Evolutionary conservation across 2,888 invertebrate species (phyloP).

Genomic region (Ichneumoninae sp.): DNA sequence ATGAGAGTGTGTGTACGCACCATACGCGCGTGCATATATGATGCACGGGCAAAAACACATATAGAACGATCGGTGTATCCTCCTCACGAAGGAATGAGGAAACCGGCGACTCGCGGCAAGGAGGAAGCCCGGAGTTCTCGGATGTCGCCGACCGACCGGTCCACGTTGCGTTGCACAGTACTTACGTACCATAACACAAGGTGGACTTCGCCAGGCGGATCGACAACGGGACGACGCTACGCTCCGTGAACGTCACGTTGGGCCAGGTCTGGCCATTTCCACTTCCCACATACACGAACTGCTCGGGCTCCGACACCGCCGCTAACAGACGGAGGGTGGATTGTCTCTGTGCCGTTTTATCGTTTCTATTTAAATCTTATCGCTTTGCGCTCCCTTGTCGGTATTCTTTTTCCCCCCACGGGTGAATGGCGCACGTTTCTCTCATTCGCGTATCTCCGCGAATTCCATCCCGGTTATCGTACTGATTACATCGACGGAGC

Average conservation of each 20-base stretch:
- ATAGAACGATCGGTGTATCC: slow-evolving; percentile 35
- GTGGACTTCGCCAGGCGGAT: slow-evolving; percentile 70
- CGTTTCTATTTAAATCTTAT: background rate
- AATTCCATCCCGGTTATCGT: slow-evolving; percentile 8
- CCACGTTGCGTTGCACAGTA: slow-evolving; percentile 60
- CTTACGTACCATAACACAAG: slow-evolving; percentile 42
- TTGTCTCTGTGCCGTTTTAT: background rate
- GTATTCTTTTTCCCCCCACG: background rate
- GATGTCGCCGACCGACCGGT: slow-evolving; percentile 76
- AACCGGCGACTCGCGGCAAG: slow-evolving; percentile 65
- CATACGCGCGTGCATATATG: slow-evolving; percentile 2
- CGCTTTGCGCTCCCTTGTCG: background rate
- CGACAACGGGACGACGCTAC: slow-evolving; percentile 76
- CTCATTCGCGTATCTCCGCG: slow-evolving; percentile 25
- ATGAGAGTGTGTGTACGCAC: background rate
- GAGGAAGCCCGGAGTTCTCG: slow-evolving; percentile 73
- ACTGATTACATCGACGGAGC: slow-evolving; percentile 6
- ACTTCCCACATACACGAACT: slow-evolving; percentile 28
- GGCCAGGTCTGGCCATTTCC: slow-evolving; percentile 65
- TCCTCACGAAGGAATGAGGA: slow-evolving; percentile 75
- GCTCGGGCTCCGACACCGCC: background rate
- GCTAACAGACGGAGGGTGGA: background rate
- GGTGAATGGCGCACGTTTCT: background rate
- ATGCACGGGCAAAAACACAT: slow-evolving; percentile 16
- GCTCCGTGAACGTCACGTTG: slow-evolving; percentile 74